A percentile compares a stretch with the other conserved stretches of the same genome.
Evolutionary conservation across 2,113 vertebrate genomes (phyloP).

Genomic region (Trachemys scripta): DNA sequence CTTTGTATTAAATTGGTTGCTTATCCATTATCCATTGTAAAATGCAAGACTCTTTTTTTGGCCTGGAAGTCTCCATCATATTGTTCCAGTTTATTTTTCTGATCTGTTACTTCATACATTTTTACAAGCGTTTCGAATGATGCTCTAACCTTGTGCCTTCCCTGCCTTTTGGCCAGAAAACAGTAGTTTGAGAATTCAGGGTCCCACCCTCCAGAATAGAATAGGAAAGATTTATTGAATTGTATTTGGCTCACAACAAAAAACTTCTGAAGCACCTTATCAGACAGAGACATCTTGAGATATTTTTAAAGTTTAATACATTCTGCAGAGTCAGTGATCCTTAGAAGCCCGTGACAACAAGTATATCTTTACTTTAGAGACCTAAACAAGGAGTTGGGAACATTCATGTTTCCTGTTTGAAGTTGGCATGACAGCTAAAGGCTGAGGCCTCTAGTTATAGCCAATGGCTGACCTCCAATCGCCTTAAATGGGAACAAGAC

Average conservation of each 20-base stretch:
- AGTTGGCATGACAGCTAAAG: not conserved
- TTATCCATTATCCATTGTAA: not conserved
- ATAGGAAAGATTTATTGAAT: not conserved
- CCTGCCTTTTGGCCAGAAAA: not conserved
- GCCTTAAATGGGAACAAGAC: not conserved
- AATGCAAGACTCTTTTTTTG: not conserved
- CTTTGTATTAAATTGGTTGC: not conserved
- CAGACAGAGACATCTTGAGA: not conserved
- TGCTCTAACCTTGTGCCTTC: not conserved
- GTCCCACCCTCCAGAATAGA: not conserved
- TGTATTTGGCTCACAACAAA: not conserved
- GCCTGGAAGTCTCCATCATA: not conserved
- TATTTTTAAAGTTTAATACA: not conserved
- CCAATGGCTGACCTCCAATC: not conserved
- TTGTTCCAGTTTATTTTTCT: not conserved
- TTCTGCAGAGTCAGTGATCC: not conserved
- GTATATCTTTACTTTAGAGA: not conserved
- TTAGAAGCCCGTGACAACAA: not conserved
- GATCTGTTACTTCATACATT: not conserved
- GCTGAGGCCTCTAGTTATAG: not conserved
- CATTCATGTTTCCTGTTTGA: not conserved
- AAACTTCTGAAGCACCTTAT: not conserved
- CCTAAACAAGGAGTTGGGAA: not conserved
- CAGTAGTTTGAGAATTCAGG: not conserved
- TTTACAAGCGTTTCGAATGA: not conserved